Conservation (phyloP, 2,113 vertebrate genomes). For the Carassius carassius region DNA sequence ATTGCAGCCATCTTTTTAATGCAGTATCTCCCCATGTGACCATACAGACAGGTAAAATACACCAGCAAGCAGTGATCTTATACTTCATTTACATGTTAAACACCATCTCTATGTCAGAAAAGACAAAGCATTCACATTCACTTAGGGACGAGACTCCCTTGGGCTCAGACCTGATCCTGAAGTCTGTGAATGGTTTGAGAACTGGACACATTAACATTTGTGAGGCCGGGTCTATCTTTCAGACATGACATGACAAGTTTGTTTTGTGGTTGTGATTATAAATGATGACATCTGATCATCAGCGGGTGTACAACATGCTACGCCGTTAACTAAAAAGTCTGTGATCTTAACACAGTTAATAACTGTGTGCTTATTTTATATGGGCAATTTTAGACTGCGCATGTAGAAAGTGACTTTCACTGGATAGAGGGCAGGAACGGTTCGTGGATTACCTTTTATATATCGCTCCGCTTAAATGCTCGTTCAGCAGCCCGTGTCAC, state of each 20-base stretch:
- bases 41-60: not conserved
- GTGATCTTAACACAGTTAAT: no score
- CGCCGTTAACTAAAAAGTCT: no score
- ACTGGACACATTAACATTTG: not conserved
- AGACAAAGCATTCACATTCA: not conserved
- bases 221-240: no score
- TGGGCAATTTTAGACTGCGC: no score
- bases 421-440: not conserved
- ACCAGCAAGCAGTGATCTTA: slow-evolving; percentile 8
- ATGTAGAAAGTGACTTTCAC: no score
- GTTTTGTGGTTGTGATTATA: no score
- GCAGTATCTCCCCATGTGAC: not conserved
- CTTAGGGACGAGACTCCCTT: not conserved
- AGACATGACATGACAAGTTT: no score
- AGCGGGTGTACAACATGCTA: no score
- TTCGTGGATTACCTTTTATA: slow-evolving; percentile 63
- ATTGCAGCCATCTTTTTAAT: not conserved
- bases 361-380: no score
- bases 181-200: not conserved
- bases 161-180: not conserved
- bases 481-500: slow-evolving; percentile 48
- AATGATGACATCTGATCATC: no score
- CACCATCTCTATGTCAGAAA: slow-evolving; percentile 1
- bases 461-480: slow-evolving; percentile 75
- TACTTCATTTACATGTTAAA: slow-evolving; percentile 58